A percentile compares a stretch with the other conserved stretches of the same genome.
These are phyloP conservation scores for Mactromeris polynyma DNA, from an alignment of 2,888 invertebrate genomes.

Conservation along the genomic window DNA sequence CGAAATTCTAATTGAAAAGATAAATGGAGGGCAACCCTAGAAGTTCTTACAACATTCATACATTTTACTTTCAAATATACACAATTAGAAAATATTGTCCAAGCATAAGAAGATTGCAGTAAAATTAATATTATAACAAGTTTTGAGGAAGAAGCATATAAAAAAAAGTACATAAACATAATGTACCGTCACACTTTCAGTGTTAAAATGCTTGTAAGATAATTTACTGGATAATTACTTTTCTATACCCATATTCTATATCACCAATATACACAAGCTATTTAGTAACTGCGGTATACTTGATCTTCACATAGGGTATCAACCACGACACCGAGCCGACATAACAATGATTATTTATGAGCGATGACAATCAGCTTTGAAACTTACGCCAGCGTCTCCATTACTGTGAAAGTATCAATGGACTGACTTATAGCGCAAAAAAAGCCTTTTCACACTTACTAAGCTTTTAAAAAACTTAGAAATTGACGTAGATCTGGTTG, in stretches of 20 bases:
- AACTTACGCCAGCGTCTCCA: not conserved
- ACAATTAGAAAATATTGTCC: no score
- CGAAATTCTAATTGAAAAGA: no score
- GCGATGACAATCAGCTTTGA: slow-evolving; percentile 32
- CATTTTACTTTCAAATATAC: no score
- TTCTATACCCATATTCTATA: not conserved
- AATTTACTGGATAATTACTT: not conserved
- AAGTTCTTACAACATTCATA: no score
- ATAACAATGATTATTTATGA: slow-evolving; percentile 36
- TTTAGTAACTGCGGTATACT: slow-evolving; percentile 3
- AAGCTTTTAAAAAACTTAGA: slow-evolving; percentile 11
- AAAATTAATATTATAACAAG: no score
- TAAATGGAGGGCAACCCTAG: no score
- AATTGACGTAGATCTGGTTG: slow-evolving; percentile 36
- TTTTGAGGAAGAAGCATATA: no score
- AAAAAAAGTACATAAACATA: no score
- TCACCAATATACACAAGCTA: not conserved
- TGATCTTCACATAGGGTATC: not conserved
- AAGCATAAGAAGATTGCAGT: no score
- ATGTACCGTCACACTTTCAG: no score
- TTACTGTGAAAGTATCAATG: slow-evolving; percentile 21
- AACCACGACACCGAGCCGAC: not conserved
- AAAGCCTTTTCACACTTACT: slow-evolving; percentile 36
- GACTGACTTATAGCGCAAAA: slow-evolving; percentile 28
- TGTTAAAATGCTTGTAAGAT: no score